phyloP scores from a whole-genome alignment of 37 sponge, comb jelly and placozoan genomes.

The Bolinopsis microptera region DNA sequence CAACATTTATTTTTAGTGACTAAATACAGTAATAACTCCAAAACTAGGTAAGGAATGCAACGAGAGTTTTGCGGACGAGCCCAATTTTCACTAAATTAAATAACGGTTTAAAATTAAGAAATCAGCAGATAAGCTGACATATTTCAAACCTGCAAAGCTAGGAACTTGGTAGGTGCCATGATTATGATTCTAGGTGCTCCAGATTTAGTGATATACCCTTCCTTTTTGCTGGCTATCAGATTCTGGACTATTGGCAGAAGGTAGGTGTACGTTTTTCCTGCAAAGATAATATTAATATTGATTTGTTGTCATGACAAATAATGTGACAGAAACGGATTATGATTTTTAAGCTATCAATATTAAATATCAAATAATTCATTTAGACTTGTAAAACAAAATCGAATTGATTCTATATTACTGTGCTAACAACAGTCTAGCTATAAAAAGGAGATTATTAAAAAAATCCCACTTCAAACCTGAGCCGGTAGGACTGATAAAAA shows the following conservation, averaged over 20 bases:
- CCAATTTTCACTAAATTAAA: neutral
- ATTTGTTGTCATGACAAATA: no score
- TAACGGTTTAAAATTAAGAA: neutral
- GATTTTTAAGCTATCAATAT: no score
- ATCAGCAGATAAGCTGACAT: neutral
- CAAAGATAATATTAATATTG: neutral
- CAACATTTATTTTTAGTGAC: no score
- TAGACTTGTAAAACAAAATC: no score
- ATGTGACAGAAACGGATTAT: no score
- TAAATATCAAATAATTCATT: no score
- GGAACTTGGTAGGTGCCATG: constrained; percentile 47
- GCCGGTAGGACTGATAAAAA: constrained; percentile 42
- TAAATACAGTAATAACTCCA: no score
- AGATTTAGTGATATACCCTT: neutral
- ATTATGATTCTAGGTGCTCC: constrained; percentile 36
- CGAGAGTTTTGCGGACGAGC: neutral
- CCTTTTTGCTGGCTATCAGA: neutral
- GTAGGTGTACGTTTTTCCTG: constrained; percentile 63
- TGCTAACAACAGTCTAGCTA: no score
- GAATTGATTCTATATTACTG: no score
- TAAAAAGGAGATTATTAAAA: no score
- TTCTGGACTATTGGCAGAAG: constrained; percentile 10
- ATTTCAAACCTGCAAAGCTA: constrained; percentile 21
- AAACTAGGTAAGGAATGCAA: neutral
- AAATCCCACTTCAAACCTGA: no score